Base-by-base conservation (phyloP, 2,113 vertebrate species). In the Cepphus grylle region DNA sequence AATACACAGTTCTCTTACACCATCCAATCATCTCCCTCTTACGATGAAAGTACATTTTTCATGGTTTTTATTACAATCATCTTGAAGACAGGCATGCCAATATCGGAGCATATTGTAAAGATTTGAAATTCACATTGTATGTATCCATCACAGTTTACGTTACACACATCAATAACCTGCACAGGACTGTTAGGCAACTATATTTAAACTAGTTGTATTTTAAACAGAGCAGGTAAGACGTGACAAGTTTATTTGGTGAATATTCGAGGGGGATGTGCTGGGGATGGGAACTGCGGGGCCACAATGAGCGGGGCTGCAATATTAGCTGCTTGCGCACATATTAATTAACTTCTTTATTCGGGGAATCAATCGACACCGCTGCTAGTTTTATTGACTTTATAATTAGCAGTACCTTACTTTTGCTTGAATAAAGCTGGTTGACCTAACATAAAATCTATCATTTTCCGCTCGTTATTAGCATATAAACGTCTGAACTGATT, bases 341-440 rank as follows among this genome's bases (percentile, higher is more conserved):
- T 97, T 97, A 96, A 97, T 97, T 98, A 97, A 98, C 96, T 97
- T 63, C 95, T 94, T 90, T 63, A 59, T 83, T 94, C 17, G 42
- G 86, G 81, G 81, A 92, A 92, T 98, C 97, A 98, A 97, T 95
- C 55, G 94, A 96, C 96, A 79, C 56, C 77, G 26, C 88, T 89
- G 94, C 32, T 80, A 9, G 50, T 82, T 89, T 80, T 82, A 92
- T 93, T 38, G 32, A 93, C 95, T 77, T 66, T 58, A 63, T 80
- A 97, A 97, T 97, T 97, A 97, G 88, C 85, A n/a, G 38, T 4
- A 84, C 84, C 92, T 98, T 79, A 77, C 94, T 98, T 98, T 96
- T 76, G 82, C 97, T 90, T 76, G 73, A 84, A 94, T 86, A 80
- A 81, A 96, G 91, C 71, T 9, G 15, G 4, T 94, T 82, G 9